A percentile compares a stretch with the other conserved stretches of the same genome.
Conservation (phyloP, 2,888 invertebrate species). For the Acanthosepion esculentum region DNA sequence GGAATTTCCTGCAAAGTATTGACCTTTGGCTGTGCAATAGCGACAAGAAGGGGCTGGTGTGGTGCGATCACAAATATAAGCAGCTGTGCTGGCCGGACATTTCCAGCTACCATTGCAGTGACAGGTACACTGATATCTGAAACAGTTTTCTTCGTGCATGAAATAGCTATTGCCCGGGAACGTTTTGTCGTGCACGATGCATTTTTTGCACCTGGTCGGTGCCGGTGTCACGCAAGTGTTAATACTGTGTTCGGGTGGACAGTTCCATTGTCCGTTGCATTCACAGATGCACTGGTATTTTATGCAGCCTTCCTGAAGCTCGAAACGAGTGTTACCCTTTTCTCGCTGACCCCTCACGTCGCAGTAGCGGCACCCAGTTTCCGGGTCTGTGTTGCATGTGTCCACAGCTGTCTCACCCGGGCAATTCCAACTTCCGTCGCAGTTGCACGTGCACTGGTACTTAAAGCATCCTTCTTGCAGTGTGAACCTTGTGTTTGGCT, state of each 20-base stretch:
- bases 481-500: constrained; percentile 55
- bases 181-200: not conserved
- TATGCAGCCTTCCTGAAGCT: constrained; percentile 58
- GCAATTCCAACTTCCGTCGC: constrained; percentile 64
- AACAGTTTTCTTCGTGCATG: not conserved
- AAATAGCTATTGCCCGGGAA: not conserved
- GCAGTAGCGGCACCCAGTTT: constrained; percentile 54
- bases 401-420: constrained; percentile 60
- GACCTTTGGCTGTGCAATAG: constrained; percentile 55
- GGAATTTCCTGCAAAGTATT: constrained; percentile 43
- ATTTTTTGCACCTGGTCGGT: not conserved
- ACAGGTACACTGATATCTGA: not conserved
- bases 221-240: constrained; percentile 56
- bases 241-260: constrained; percentile 54
- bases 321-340: constrained; percentile 58
- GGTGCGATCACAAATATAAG: constrained; percentile 56
- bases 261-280: constrained; percentile 40
- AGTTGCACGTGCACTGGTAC: constrained; percentile 64
- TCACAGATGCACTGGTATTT: constrained; percentile 53
- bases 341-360: constrained; percentile 53
- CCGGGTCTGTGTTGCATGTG: constrained; percentile 54
- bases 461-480: constrained; percentile 61
- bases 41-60: constrained; percentile 51
- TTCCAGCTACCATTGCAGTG: constrained; percentile 25
- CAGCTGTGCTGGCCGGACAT: constrained; percentile 55